These are phyloP conservation scores for Rutpela maculata DNA, from an alignment of 2,888 invertebrate genomes.

Conservation along the genomic window DNA sequence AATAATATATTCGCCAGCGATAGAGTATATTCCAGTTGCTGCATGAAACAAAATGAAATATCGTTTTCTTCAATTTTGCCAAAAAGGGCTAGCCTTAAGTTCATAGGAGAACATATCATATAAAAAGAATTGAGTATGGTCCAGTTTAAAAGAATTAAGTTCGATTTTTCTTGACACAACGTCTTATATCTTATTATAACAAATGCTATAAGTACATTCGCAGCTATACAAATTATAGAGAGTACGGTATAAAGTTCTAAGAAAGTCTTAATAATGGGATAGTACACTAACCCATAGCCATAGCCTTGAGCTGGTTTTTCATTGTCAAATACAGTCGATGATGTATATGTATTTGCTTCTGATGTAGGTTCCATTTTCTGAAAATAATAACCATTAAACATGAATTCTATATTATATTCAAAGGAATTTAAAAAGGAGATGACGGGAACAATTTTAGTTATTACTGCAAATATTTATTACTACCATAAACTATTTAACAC, in stretches of 20 bases:
- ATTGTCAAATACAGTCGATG: not conserved
- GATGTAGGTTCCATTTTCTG: constrained; percentile 11
- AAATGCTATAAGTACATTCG: constrained; percentile 46
- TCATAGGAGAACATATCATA: constrained; percentile 39
- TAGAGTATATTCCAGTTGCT: constrained; percentile 40
- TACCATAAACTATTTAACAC: too few species aligned
- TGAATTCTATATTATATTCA: too few species aligned
- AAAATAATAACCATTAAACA: not conserved
- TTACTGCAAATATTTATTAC: too few species aligned
- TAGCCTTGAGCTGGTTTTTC: too few species aligned
- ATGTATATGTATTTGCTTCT: not conserved
- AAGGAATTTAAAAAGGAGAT: too few species aligned
- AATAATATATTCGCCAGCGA: constrained; percentile 38
- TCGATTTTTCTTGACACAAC: constrained; percentile 48
- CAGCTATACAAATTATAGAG: constrained; percentile 42
- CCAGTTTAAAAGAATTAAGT: constrained; percentile 50
- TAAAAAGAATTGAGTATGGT: constrained; percentile 46
- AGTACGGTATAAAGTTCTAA: constrained; percentile 46
- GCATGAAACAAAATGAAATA: constrained; percentile 34
- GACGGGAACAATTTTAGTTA: too few species aligned
- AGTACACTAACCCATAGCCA: not conserved
- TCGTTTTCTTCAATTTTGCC: not conserved
- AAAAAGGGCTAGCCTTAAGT: constrained; percentile 27
- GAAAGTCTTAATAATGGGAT: constrained; percentile 26
- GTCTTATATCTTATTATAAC: constrained; percentile 49